Evolutionary conservation across 2,888 invertebrate genomes (phyloP), one percentile per base, ranked within the genome.

Genomic region (Keiferia lycopersicella): DNA sequence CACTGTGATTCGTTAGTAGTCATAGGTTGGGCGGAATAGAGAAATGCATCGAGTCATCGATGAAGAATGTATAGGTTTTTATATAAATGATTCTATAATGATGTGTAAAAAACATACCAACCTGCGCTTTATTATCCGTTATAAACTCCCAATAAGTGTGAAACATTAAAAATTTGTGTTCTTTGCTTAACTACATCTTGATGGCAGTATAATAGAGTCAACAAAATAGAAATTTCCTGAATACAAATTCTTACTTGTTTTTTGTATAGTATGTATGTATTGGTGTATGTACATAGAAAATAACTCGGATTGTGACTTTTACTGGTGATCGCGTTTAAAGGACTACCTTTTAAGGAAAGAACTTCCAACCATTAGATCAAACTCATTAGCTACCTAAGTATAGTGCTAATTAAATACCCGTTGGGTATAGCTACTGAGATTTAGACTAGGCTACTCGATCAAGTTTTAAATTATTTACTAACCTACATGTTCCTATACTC

Each of bases 381-480:
- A 56, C 56, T 34, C 56, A 56, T 56, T 34, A 34, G 38, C 57
- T 50, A 4, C 3, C 4, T 45, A 16, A 34, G 10, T 34, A 34
- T 1, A 20, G 45, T 26, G 53, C 57, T 58, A 64, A 66, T 66
- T 64, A 66, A 68, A 68, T 63, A n/a, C 39, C 64, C 59, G 66
- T 65, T 65, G 65, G 30, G 34, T 34, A 34, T 34, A 34, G 34
- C 34, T 10, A 34, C 34, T 34, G 48, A 50, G 38, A 18, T 7
- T 18, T 18, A 2, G 41, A 14, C n/a, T 41, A 39, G 39, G 39
- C n/a, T 39, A 39, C 41, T 8, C 34, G 34, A 34, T 34, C 26
- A 26, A 2, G 6, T 26, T 26, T 26, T 26, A 26, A n/a, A n/a
- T n/a, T n/a, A n/a, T 30, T 30, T 30, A 30, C 30, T 30, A 30